Percentiles rank a stretch among this genome's conserved stretches.
These are phyloP conservation scores for Leptocoma aspasia DNA, from an alignment of 2,113 vertebrate genomes.

Conservation along the genomic window DNA sequence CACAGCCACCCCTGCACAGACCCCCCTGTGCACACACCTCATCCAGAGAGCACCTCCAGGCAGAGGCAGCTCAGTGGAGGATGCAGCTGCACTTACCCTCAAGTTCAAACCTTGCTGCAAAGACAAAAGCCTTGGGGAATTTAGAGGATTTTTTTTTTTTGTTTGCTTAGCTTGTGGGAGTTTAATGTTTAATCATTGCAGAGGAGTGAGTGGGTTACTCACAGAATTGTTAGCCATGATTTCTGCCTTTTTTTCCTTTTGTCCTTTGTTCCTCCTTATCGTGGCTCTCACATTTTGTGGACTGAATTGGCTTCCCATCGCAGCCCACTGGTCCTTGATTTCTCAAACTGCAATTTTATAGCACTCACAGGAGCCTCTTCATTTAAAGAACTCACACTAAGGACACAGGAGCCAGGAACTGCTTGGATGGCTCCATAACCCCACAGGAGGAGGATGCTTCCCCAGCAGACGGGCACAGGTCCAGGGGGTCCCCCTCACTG, in stretches of 20 bases:
- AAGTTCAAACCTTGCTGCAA: background rate
- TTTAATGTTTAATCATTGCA: slow-evolving; percentile 58
- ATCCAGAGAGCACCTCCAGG: background rate
- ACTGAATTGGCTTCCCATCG: background rate
- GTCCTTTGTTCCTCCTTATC: slow-evolving; percentile 55
- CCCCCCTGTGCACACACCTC: background rate
- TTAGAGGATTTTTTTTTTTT: background rate
- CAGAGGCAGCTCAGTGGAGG: background rate
- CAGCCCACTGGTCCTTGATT: background rate
- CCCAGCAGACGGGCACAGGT: background rate
- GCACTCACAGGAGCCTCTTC: background rate
- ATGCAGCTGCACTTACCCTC: background rate
- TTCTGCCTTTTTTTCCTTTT: slow-evolving; percentile 28
- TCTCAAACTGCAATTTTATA: background rate
- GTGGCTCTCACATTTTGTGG: background rate
- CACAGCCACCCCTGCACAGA: too few species aligned
- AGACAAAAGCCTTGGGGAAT: slow-evolving; percentile 38
- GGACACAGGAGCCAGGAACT: background rate
- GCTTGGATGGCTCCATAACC: background rate
- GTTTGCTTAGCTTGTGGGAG: slow-evolving; percentile 37
- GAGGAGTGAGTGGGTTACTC: slow-evolving; percentile 18
- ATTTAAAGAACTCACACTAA: background rate
- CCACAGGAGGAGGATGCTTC: background rate
- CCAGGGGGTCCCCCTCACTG: fast-evolving
- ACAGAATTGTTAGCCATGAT: slow-evolving; percentile 2